phyloP scores from a whole-genome alignment of 2,888 invertebrate genomes.

The Pollenia amentaria region DNA sequence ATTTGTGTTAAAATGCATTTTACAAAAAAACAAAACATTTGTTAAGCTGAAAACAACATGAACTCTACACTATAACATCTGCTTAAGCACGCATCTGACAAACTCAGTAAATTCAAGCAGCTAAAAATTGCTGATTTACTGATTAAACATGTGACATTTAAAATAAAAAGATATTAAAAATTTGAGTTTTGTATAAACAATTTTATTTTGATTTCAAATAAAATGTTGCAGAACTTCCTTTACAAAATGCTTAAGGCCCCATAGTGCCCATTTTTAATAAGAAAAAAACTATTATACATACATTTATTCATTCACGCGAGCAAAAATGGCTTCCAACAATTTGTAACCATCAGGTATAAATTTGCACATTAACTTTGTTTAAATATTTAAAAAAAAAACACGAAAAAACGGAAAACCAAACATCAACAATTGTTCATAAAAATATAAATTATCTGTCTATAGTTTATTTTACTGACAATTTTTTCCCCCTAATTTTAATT shows the following conservation, averaged over 20 bases:
- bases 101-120: neutral
- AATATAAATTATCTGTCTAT: conserved; percentile 15
- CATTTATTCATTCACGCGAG: neutral
- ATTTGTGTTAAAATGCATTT: conserved; percentile 19
- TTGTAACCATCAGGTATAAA: conserved; percentile 23
- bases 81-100: neutral
- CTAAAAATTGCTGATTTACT: neutral
- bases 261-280: neutral
- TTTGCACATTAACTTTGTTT: conserved; percentile 47
- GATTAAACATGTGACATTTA: too few relatives aligned
- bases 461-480: conserved; percentile 33
- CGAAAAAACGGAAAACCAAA: neutral
- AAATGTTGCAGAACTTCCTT: too few relatives aligned
- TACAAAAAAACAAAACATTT: conserved; percentile 4
- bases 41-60: conserved; percentile 31
- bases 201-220: too few relatives aligned
- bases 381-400: conserved; percentile 5
- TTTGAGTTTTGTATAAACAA: too few relatives aligned
- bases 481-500: conserved; percentile 38
- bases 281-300: neutral
- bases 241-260: neutral
- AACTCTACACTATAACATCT: neutral
- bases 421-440: conserved; percentile 19
- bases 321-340: too few relatives aligned
- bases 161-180: neutral